Conservation (phyloP, 1,140 invertebrate species). For the Scaptomyza montana region DNA sequence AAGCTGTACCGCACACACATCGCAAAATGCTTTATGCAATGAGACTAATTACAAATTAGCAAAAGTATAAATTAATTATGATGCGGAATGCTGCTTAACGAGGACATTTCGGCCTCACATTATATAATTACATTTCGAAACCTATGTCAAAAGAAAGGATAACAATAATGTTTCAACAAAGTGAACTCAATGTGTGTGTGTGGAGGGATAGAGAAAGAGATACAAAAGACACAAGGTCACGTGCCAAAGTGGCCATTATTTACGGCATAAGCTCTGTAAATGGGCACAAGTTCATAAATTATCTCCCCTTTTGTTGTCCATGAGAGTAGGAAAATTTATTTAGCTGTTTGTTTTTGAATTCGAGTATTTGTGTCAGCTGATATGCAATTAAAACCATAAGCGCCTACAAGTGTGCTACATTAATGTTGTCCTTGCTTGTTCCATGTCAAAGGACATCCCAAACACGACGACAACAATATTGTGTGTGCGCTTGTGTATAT, state of each 20-base stretch:
- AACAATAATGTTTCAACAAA: slow-evolving; percentile 38
- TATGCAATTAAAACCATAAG: slow-evolving; percentile 48
- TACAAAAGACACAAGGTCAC: slow-evolving; percentile 44
- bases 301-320: slow-evolving; percentile 23
- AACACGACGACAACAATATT: slow-evolving; percentile 15
- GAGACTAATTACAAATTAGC: slow-evolving; percentile 58
- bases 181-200: background rate
- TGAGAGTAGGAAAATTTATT: slow-evolving; percentile 24
- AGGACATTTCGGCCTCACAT: slow-evolving; percentile 36
- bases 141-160: background rate
- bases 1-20: slow-evolving; percentile 3
- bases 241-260: slow-evolving; percentile 51
- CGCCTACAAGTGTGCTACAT: slow-evolving; percentile 8
- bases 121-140: slow-evolving; percentile 43
- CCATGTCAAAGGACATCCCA: slow-evolving; percentile 23
- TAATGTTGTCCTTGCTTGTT: background rate
- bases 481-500: slow-evolving; percentile 23
- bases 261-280: slow-evolving; percentile 58
- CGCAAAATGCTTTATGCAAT: slow-evolving; percentile 19
- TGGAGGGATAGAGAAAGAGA: background rate
- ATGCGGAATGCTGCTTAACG: slow-evolving; percentile 26
- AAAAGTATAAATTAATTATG: slow-evolving; percentile 64
- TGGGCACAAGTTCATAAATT: slow-evolving; percentile 67
- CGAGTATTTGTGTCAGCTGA: slow-evolving; percentile 22
- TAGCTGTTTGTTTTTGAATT: slow-evolving; percentile 1